Evolutionary conservation across 2,797 vertebrate genomes (phyloP).

Genomic region (Anniella stebbinsi): DNA sequence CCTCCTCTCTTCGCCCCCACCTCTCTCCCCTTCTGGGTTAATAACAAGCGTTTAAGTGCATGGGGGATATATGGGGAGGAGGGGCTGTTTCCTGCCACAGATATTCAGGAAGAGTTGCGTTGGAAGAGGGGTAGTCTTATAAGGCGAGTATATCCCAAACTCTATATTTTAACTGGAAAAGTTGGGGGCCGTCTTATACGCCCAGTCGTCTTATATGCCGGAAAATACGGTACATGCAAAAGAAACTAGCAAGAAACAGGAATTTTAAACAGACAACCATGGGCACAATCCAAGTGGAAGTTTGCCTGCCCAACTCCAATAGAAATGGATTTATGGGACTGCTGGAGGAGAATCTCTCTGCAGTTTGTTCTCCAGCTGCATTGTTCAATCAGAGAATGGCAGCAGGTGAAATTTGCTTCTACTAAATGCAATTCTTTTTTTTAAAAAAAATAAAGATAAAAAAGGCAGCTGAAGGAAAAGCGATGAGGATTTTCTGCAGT

Average conservation of each 20-base stretch:
- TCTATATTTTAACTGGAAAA: too few relatives aligned
- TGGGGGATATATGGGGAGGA: too few relatives aligned
- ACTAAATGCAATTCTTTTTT: neutral
- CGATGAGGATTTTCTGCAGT: conserved; percentile 10
- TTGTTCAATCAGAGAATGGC: neutral
- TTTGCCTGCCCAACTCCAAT: neutral
- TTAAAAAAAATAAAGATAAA: neutral
- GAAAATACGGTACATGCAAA: too few relatives aligned
- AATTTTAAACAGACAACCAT: neutral
- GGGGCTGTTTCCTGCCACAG: too few relatives aligned
- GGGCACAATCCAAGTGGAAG: neutral
- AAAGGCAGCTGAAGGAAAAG: conserved; percentile 19
- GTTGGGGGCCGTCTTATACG: too few relatives aligned
- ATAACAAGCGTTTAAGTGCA: too few relatives aligned
- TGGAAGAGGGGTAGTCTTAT: too few relatives aligned
- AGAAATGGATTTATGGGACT: neutral
- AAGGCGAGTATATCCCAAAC: too few relatives aligned
- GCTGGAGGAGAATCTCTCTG: neutral
- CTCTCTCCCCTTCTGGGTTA: too few relatives aligned
- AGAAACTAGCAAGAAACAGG: neutral
- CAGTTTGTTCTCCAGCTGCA: neutral
- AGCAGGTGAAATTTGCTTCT: neutral
- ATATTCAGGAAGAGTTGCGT: too few relatives aligned
- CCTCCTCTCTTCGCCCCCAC: too few relatives aligned
- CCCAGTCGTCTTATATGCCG: too few relatives aligned